Base-by-base conservation (phyloP, 2,113 vertebrate genomes). In the Notarius lentiginosus region DNA sequence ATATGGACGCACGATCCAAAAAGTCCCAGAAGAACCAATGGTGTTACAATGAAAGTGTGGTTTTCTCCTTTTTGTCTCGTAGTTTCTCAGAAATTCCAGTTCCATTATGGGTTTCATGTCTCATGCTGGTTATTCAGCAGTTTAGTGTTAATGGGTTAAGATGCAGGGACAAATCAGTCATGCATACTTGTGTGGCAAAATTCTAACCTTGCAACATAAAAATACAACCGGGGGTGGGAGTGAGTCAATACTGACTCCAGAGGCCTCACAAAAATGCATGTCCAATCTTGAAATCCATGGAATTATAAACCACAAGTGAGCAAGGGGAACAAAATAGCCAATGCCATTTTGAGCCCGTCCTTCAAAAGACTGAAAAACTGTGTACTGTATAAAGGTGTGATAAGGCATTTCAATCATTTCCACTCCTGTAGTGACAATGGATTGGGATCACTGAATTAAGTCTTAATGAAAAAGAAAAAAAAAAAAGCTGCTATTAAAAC, bases 11-110 rank as follows among this genome's bases (percentile, higher is more conserved):
- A 90, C 86, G 77, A 90, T 84, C 92, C 82, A 90, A 90, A 84
- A 90, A 89, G 53, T 91, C 91, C 92, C 90, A 92, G 84, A 76
- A 92, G 14, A 79, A 92, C 90, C 92, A 89, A 18, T 61, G 56
- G 56, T 41, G 6, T 86, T 87, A 30, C 8, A 79, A 24, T 68
- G 61, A 49, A 79, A 24, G 41, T 47, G 24, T 66, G 20, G 11
- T 20, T 81, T 56, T 30, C 7, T 53, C 20, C 41, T 27, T 77
- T 55, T 77, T 77, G 17, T 61, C 27, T 0, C 27, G 34, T 58
- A 0, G 27, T 60, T 79, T 61, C 18, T 55, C 51, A 55, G 51
- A 53, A 55, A 55, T 56, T 86, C 55, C 68, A 47, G 79, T 58
- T 68, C 66, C 27, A n/a, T 2, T 5, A 51, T 61, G 30, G 49